Evolutionary conservation across 2,888 invertebrate species (phyloP), one percentile per base, ranked within the genome.

Genomic region (Pachydiplax longipennis): DNA sequence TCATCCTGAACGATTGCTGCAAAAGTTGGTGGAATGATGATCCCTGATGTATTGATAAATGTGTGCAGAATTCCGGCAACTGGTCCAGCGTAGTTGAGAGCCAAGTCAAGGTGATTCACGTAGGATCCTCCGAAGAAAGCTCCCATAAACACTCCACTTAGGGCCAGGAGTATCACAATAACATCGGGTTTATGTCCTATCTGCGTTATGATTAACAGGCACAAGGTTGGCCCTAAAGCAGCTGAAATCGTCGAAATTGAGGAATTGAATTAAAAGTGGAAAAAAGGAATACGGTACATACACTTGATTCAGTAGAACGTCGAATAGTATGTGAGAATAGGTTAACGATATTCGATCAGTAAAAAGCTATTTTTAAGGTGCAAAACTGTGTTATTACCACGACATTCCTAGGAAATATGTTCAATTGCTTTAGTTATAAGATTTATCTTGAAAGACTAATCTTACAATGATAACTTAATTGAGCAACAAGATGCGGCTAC

Each of bases 101-200:
- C 87, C 18, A 87, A 40, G n/a, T 87, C 87, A 61, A 87, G 18
- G n/a, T 87, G 87, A 31, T 87, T 87, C 10, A 87, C 35, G n/a
- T 87, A 87, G 1, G 87, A 87, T 2, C 87, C 87, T 13, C 87
- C 87, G 61, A 87, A 87, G 61, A 87, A 87, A 22, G 87, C 87
- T 15, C 87, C 87, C n/a, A 61, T 61, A 1, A 37, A 22, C 4
- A 87, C 8, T 0, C 87, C 87, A 87, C 37, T 87, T 0, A 37
- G 1, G 12, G 87, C 58, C 40, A 87, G 13, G 22, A 87, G 37
- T 37, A 65, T 0, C 22, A 87, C 87, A 5, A 87, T 87, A 0
- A 4, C 15, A 22, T 87, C 8, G 12, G 87, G 65, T 4, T 37
- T 6, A 35, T 65, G 37, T 37, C 87, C 87, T 3, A 87, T 35